These are phyloP conservation scores for Drosophila kohkoa DNA, from an alignment of 1,140 invertebrate species.

Conservation along the genomic window DNA sequence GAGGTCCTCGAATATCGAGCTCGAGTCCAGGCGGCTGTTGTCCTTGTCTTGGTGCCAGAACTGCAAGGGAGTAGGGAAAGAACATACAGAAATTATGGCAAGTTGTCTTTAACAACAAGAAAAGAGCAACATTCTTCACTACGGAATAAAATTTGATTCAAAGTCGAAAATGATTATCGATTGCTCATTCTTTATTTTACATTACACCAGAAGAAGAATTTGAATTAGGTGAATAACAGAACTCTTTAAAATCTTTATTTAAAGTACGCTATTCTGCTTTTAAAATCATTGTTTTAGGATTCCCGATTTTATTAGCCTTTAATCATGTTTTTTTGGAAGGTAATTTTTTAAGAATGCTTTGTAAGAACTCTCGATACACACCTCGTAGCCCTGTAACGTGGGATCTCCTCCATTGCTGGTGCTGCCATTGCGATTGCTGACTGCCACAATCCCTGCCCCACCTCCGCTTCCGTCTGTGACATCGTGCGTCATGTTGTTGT, in stretches of 20 bases:
- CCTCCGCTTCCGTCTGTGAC: slow-evolving; percentile 42
- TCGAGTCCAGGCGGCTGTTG: slow-evolving; percentile 88
- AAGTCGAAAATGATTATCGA: no score
- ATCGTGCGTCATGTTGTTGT: slow-evolving; percentile 73
- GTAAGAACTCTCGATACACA: slow-evolving; percentile 28
- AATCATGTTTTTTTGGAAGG: not conserved
- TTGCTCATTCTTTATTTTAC: no score
- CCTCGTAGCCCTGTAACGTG: slow-evolving; percentile 82
- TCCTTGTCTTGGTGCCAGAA: slow-evolving; percentile 91
- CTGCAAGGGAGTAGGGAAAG: slow-evolving; percentile 64
- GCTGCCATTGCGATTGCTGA: slow-evolving; percentile 69
- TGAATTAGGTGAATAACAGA: no score
- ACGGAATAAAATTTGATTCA: no score
- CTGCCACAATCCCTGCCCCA: slow-evolving; percentile 57
- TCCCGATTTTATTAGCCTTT: no score
- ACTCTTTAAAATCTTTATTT: no score
- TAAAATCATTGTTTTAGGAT: no score
- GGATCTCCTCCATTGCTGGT: slow-evolving; percentile 74
- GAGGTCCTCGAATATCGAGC: slow-evolving; percentile 90
- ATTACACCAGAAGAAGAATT: no score
- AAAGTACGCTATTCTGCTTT: no score
- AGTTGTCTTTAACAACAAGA: no score
- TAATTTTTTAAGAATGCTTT: not conserved
- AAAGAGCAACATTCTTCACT: no score
- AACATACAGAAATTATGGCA: not conserved